Percentiles rank a stretch among this genome's conserved stretches.
Conservation (phyloP, 1,140 invertebrate species). For the Conopomorpha cramerella region DNA sequence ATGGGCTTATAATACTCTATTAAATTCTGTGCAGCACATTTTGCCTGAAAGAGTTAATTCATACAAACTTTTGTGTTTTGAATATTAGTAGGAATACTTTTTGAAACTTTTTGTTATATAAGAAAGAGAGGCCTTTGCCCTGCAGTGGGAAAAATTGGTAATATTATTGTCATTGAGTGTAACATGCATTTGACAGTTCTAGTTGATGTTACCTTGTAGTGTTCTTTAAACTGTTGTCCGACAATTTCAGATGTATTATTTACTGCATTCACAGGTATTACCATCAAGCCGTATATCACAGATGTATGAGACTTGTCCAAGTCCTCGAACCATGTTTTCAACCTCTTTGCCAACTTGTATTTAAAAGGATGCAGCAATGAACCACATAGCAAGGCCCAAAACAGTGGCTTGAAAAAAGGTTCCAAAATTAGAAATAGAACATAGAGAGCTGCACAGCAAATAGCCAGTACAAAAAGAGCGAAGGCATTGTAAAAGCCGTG, state of each 20-base stretch:
- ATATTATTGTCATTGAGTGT: no score
- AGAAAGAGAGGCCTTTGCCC: no score
- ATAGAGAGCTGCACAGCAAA: constrained; percentile 71
- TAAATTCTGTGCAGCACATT: no score
- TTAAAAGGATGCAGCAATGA: constrained; percentile 91
- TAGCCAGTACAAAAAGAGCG: constrained; percentile 70
- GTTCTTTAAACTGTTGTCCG: constrained; percentile 64
- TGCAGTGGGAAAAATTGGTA: no score
- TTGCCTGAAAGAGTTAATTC: no score
- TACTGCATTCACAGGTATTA: constrained; percentile 74
- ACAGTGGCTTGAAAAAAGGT: constrained; percentile 88
- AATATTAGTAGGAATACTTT: no score
- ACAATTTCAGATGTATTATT: constrained; percentile 74
- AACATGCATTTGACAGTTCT: no score
- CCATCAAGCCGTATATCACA: constrained; percentile 69
- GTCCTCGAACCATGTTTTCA: constrained; percentile 74
- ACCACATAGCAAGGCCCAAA: constrained; percentile 93
- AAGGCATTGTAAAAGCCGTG: constrained; percentile 86
- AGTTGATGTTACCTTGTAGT: constrained; percentile 66
- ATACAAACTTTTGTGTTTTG: no score
- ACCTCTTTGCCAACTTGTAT: constrained; percentile 68
- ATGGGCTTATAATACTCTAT: no score
- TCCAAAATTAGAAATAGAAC: constrained; percentile 80
- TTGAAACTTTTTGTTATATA: no score
- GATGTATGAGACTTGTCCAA: constrained; percentile 65